A percentile compares a stretch with the other conserved stretches of the same genome.
phyloP scores from a whole-genome alignment of 2,113 vertebrate species.

The Miniopterus natalensis region DNA sequence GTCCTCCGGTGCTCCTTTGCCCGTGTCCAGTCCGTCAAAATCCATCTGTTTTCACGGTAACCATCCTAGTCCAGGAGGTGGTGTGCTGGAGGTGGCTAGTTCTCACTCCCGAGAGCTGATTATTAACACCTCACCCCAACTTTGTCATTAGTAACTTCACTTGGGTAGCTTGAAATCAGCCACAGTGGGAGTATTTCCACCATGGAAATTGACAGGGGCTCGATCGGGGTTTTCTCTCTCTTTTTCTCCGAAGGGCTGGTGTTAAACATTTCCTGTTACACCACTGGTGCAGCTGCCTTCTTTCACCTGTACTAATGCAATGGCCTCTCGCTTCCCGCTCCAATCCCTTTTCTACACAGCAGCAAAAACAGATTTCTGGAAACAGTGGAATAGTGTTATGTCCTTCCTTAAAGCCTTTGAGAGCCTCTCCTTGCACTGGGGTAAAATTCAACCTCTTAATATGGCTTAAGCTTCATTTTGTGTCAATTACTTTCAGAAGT shows the following conservation, averaged over 20 bases:
- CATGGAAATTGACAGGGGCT: neutral
- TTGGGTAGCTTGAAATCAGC: neutral
- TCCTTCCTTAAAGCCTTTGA: neutral
- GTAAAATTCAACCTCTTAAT: neutral
- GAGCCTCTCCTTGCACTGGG: neutral
- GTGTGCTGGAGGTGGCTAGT: neutral
- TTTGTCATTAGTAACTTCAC: neutral
- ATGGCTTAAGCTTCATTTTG: neutral
- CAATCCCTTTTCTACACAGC: neutral
- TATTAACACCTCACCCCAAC: fast-evolving
- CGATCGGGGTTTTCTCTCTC: neutral
- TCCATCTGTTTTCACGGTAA: neutral
- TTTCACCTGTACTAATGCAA: neutral
- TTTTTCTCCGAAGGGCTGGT: neutral
- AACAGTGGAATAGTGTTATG: neutral
- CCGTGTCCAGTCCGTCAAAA: neutral
- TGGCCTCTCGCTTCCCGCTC: too few relatives aligned
- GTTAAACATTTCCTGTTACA: too few relatives aligned
- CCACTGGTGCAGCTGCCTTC: too few relatives aligned
- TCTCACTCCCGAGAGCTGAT: neutral
- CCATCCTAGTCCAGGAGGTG: neutral
- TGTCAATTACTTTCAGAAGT: neutral
- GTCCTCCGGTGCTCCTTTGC: neutral
- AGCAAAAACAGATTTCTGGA: neutral
- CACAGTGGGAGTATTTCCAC: neutral